Conservation (phyloP, 2,888 invertebrate species). For the Ryuthela nishihirai region DNA sequence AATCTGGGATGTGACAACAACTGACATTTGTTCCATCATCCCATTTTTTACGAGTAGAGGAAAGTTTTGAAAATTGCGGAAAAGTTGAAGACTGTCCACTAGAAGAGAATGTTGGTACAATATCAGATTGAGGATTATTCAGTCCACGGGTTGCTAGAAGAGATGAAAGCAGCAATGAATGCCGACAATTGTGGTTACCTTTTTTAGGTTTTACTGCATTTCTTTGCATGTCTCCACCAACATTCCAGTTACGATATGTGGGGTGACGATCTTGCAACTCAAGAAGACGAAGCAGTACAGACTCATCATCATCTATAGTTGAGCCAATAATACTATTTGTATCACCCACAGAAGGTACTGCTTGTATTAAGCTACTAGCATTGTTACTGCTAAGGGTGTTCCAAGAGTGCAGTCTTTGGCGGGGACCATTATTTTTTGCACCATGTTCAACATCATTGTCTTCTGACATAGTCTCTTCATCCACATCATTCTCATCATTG, state of each 20-base stretch:
- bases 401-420: conserved; percentile 24
- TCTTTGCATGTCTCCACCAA: conserved; percentile 8
- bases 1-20: conserved; percentile 17
- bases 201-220: conserved; percentile 14
- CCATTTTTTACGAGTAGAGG: conserved; percentile 33
- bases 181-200: conserved; percentile 25
- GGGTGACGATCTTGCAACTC: conserved; percentile 47
- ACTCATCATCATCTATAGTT: conserved; percentile 51
- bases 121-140: conserved; percentile 7
- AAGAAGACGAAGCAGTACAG: conserved; percentile 60
- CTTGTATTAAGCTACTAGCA: conserved; percentile 7
- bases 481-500: conserved; percentile 76
- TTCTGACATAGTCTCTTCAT: conserved; percentile 73
- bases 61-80: conserved; percentile 25
- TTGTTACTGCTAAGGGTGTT: conserved; percentile 48
- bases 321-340: conserved; percentile 44
- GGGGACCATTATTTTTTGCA: conserved; percentile 24
- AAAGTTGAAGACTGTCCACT: conserved; percentile 10
- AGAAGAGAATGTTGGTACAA: not conserved
- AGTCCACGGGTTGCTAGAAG: conserved; percentile 24
- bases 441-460: conserved; percentile 64
- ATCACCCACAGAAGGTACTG: conserved; percentile 15
- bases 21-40: conserved; percentile 8
- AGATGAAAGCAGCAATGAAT: conserved; percentile 32
- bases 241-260: conserved; percentile 9